Percentiles rank a stretch among this genome's conserved stretches.
phyloP scores from a whole-genome alignment of 2,113 vertebrate species.

The Ranitomeya variabilis region DNA sequence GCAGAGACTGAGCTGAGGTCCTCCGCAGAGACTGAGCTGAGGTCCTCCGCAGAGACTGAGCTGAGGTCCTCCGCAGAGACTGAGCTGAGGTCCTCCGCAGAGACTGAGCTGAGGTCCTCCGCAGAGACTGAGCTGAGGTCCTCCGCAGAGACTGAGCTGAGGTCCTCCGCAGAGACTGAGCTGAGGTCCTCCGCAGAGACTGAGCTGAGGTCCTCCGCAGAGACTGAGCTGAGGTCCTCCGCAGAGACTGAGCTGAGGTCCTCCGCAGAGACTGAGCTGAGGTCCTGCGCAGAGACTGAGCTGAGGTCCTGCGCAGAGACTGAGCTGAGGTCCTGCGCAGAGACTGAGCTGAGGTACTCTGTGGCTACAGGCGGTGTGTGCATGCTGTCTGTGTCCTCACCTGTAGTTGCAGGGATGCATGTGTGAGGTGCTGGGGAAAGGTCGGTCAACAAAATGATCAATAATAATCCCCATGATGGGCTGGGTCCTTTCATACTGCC shows the following conservation, averaged over 20 bases:
- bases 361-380: background rate
- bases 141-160: too few species aligned
- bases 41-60: background rate
- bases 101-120: too few species aligned
- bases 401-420: slow-evolving; percentile 98
- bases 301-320: background rate
- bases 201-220: too few species aligned
- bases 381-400: slow-evolving; percentile 73
- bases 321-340: background rate
- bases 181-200: too few species aligned
- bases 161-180: too few species aligned
- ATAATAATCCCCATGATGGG: slow-evolving; percentile 99
- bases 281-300: background rate
- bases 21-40: too few species aligned
- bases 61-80: too few species aligned
- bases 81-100: too few species aligned
- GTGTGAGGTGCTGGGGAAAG: slow-evolving; percentile 86
- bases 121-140: too few species aligned
- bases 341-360: background rate
- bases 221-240: background rate
- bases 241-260: background rate
- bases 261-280: too few species aligned
- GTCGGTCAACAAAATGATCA: slow-evolving; percentile 97
- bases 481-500: slow-evolving; percentile 93
- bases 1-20: too few species aligned